These are phyloP conservation scores for Sarcophaga peregrina DNA, from an alignment of 1,140 invertebrate species.

Conservation along the genomic window DNA sequence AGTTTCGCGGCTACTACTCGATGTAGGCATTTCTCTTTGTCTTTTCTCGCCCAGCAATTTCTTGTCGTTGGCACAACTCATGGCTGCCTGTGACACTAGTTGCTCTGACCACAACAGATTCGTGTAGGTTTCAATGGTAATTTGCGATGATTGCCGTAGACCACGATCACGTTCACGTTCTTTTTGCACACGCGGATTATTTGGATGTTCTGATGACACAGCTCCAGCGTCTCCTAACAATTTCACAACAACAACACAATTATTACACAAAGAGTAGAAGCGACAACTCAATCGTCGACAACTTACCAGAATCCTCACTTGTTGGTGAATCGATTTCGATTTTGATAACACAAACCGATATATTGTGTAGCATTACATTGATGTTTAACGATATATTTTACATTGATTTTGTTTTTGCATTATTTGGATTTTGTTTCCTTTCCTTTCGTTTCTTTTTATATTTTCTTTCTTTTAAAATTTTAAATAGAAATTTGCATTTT, in stretches of 20 bases:
- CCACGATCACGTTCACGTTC: constrained; percentile 69
- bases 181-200: constrained; percentile 61
- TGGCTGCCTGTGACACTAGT: constrained; percentile 48
- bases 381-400: not conserved
- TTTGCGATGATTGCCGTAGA: constrained; percentile 71
- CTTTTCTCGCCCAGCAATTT: constrained; percentile 19
- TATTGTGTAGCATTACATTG: constrained; percentile 51
- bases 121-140: constrained; percentile 75
- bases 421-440: constrained; percentile 5
- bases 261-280: not conserved
- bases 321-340: constrained; percentile 62
- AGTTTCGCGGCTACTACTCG: constrained; percentile 64
- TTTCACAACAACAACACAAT: not conserved
- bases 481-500: not conserved
- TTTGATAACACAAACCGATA: constrained; percentile 64
- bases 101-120: constrained; percentile 66
- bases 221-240: constrained; percentile 52
- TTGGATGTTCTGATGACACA: constrained; percentile 61
- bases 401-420: not conserved
- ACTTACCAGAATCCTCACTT: constrained; percentile 47
- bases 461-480: not conserved
- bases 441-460: too few species aligned
- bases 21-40: constrained; percentile 45
- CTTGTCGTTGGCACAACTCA: constrained; percentile 30
- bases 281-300: not conserved